Evolutionary conservation across 2,113 vertebrate species (phyloP), one percentile per base, ranked within the genome.

Genomic region (Nanger granti): DNA sequence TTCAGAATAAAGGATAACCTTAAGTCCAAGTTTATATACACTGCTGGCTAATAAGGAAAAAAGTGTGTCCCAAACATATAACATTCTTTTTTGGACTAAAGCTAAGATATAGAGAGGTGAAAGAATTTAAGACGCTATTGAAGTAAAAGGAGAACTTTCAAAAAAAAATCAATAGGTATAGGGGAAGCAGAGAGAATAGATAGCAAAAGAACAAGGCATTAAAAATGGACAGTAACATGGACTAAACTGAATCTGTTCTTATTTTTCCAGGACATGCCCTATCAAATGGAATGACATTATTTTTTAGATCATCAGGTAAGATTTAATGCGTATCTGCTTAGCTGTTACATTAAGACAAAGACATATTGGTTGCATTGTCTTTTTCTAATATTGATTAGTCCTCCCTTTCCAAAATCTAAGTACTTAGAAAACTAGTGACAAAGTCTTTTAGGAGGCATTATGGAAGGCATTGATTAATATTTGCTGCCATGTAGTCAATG

Each of bases 401-500:
- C 37, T 91, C 17, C 82, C 64, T 83, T 96, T 93, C 44, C 95
- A 84, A 91, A 95, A 96, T 89, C 82, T 87, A 93, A 95, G 55
- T 97, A 94, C 92, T 93, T 55, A 66, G 76, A 85, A 97, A 96
- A 93, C 69, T 92, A 57, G 93, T 66, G 97, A 59, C 55, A 41
- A n/a, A 60, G 91, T 96, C 93, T 96, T 96, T 92, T 34, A 95
- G 96, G 95, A 98, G 83, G 47, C 95, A 91, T 91, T 89, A 89
- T 66, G 66, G 91, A 49, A 94, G 91, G 44, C 89, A 91, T 8
- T 97, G 96, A 97, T 97, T 95, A 97, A 97, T 98, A 97, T 80
- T 79, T 49, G 57, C 95, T 96, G 91, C 93, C 87, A 89, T 54
- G 64, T 28, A 93, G 47, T 92, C 94, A 57, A n/a, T 54, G 52